Conservation (phyloP, 2,888 invertebrate species). For the Nowickia ferox region DNA sequence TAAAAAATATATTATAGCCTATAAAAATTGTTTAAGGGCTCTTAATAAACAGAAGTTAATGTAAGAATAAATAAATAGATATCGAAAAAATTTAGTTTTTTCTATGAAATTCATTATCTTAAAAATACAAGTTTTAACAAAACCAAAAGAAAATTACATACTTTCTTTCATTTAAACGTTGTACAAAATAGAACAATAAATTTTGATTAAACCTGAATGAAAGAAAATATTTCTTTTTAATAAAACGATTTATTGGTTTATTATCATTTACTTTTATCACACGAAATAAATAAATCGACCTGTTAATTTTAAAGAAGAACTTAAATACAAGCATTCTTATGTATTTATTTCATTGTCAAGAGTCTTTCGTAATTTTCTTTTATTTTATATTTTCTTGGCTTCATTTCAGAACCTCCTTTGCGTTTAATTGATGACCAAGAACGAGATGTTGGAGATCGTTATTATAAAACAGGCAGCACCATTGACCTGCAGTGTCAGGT, state of each 20-base stretch:
- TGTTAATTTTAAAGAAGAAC: conserved; percentile 9
- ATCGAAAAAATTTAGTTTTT: too few relatives aligned
- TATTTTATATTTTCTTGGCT: conserved; percentile 10
- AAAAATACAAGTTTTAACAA: too few relatives aligned
- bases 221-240: conserved; percentile 39
- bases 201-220: conserved; percentile 16
- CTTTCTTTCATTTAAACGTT: neutral
- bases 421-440: conserved; percentile 89
- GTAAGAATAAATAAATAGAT: too few relatives aligned
- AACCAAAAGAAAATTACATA: neutral
- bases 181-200: conserved; percentile 12
- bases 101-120: too few relatives aligned
- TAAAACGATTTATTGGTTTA: conserved; percentile 50
- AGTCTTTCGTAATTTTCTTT: neutral
- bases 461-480: conserved; percentile 89
- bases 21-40: too few relatives aligned
- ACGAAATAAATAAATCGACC: neutral
- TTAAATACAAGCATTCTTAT: conserved; percentile 18
- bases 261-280: conserved; percentile 3
- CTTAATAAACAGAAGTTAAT: too few relatives aligned
- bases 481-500: conserved; percentile 87
- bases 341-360: conserved; percentile 35
- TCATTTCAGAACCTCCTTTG: conserved; percentile 87
- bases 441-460: conserved; percentile 88
- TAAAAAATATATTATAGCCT: too few relatives aligned